These are phyloP conservation scores for Sarcophaga caerulescens DNA, from an alignment of 2,888 invertebrate genomes.

Conservation along the genomic window DNA sequence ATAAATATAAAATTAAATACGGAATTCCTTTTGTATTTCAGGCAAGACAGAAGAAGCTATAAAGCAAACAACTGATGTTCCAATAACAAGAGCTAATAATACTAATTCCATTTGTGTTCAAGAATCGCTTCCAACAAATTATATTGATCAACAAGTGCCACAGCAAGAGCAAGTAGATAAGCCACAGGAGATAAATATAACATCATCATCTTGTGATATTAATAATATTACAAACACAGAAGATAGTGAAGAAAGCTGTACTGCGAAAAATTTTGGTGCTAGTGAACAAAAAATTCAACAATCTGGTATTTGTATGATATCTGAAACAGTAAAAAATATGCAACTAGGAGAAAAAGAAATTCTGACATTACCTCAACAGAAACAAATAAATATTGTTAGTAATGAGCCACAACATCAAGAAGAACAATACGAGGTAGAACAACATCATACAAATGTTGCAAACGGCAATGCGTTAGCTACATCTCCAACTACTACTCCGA, in stretches of 20 bases:
- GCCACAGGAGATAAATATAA: slow-evolving; percentile 16
- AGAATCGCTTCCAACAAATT: slow-evolving; percentile 52
- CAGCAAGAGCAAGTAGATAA: slow-evolving; percentile 42
- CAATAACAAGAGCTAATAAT: slow-evolving; percentile 24
- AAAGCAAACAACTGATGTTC: slow-evolving; percentile 33
- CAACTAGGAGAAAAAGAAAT: slow-evolving; percentile 58
- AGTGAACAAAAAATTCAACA: slow-evolving; percentile 38
- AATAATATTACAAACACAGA: slow-evolving; percentile 34
- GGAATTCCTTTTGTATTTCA: slow-evolving; percentile 12
- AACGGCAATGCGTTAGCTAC: slow-evolving; percentile 62
- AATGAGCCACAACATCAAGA: slow-evolving; percentile 34
- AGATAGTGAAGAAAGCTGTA: slow-evolving; percentile 11
- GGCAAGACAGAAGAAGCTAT: slow-evolving; percentile 45
- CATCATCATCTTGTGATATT: slow-evolving; percentile 27
- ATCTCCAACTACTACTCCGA: slow-evolving; percentile 41
- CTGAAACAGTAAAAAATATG: slow-evolving; percentile 57
- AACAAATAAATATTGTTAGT: slow-evolving; percentile 37
- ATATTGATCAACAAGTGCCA: slow-evolving; percentile 59
- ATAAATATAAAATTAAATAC: background rate
- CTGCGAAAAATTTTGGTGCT: slow-evolving; percentile 40
- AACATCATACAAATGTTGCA: slow-evolving; percentile 26
- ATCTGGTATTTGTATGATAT: slow-evolving; percentile 15
- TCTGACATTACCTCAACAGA: slow-evolving; percentile 55
- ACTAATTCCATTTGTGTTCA: slow-evolving; percentile 58
- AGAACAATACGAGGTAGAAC: slow-evolving; percentile 16